Evolutionary conservation across 2,797 vertebrate genomes (phyloP).

Genomic region (Myotis vivesi): DNA sequence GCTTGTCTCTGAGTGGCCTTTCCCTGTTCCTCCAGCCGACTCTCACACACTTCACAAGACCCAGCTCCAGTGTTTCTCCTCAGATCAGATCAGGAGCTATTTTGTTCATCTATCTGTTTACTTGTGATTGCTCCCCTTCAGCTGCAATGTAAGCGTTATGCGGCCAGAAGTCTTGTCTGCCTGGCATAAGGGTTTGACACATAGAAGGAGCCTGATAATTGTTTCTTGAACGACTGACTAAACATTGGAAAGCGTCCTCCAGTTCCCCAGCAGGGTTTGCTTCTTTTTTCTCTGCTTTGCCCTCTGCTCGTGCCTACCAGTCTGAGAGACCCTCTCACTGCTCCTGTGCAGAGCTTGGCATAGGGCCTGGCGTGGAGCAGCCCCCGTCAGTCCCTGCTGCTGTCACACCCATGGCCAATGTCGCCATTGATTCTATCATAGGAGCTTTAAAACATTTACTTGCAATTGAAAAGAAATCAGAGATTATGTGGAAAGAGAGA

Average conservation of each 20-base stretch:
- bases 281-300: not conserved
- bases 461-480: not conserved
- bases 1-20: not conserved
- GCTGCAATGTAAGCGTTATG: rapidly evolving
- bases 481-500: not conserved
- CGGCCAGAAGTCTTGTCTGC: no score
- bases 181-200: not conserved
- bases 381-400: rapidly evolving
- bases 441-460: not conserved
- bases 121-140: not conserved
- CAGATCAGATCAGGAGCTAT: not conserved
- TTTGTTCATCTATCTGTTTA: not conserved
- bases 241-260: no score
- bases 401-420: rapidly evolving
- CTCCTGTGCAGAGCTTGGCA: not conserved
- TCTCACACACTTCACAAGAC: not conserved
- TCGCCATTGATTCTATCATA: no score
- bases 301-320: not conserved
- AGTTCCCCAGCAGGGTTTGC: no score
- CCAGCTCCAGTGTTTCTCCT: no score
- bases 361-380: rapidly evolving
- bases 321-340: not conserved
- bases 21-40: not conserved
- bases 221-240: rapidly evolving
- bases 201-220: rapidly evolving